Percentiles rank a stretch among this genome's conserved stretches.
Conservation (phyloP, 2,113 vertebrate genomes). For the Burhinus bistriatus region DNA sequence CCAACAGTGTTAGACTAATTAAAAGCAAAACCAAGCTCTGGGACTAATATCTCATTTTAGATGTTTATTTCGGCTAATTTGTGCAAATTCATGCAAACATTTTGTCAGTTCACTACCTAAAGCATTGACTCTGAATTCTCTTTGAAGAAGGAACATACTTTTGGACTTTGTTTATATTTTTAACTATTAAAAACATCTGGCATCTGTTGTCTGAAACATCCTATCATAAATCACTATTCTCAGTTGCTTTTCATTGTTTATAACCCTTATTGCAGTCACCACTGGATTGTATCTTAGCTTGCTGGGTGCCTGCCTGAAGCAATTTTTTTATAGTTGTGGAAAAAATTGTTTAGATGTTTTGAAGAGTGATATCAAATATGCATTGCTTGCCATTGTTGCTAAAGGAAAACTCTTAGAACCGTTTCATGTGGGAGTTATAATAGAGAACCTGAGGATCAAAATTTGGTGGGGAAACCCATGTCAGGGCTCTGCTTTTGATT, state of each 20-base stretch:
- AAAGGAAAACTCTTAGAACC: not conserved
- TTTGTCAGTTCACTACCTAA: not conserved
- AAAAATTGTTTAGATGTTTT: not conserved
- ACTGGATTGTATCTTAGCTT: not conserved
- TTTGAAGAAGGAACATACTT: not conserved
- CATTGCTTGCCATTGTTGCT: not conserved
- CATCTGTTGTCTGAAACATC: not conserved
- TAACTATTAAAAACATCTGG: not conserved
- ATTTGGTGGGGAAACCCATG: not conserved
- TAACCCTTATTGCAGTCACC: not conserved
- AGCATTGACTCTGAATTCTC: not conserved
- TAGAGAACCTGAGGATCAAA: not conserved
- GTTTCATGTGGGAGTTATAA: not conserved
- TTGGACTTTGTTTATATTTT: not conserved
- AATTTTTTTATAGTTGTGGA: not conserved
- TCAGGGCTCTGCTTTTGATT: not conserved
- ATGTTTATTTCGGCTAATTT: not conserved
- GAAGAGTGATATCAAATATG: not conserved
- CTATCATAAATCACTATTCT: not conserved
- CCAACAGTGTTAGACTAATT: not conserved
- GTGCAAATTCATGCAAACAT: not conserved
- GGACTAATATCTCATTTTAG: not conserved
- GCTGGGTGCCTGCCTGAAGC: not conserved
- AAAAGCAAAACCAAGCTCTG: conserved; percentile 4
- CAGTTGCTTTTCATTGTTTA: not conserved